Base-by-base conservation (phyloP, 2,797 vertebrate species). In the Mormyrus proboscirostris region DNA sequence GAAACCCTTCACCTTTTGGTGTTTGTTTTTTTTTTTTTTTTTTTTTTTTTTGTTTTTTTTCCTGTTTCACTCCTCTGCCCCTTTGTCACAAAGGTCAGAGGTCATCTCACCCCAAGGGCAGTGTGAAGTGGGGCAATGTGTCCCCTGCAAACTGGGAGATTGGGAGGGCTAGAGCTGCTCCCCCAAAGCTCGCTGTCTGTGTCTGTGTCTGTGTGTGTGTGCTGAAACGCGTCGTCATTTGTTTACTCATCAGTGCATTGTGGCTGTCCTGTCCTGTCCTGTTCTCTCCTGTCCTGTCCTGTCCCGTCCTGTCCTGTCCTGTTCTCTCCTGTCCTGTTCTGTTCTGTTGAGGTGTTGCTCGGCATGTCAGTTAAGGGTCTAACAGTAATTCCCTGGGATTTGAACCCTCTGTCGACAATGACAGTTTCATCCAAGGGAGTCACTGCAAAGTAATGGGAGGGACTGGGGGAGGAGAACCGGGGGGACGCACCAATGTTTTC, bases 61-160 rank as follows among this genome's bases (percentile, higher is more conserved):
- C 49, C 41, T 84, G 19, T 29, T 33, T 53, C 33, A 14, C 29
- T 55, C 85, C 51, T 53, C 50, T 38, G 12, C 53, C 3, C 7
- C 85, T 86, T 86, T 57, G 85, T 57, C 51, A n/a, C 5, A 41
- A 38, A 86, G 51, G 85, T 86, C 50, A 86, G 53, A 86, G 51
- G 29, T 86, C 51, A 57, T 51, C 85, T 19, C 7, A 79, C 73
- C 33, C 7, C 85, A 57, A 29, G 5, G 51, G 50, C 51, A 86
- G 14, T 14, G 84, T 86, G 51, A 86, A 38, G 33, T 38, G 29
- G 29, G 29, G 29, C 29, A 33, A 33, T 33, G 6, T 57, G 51
- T 14, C 4, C 51, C 49, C 22, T 25, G 47, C 84, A 51, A 25
- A 7, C 84, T 84, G 79, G 41, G n/a, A 62, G 59, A 53, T 2